Evolutionary conservation across 2,113 vertebrate genomes (phyloP).

Genomic region (Vidua chalybeata): DNA sequence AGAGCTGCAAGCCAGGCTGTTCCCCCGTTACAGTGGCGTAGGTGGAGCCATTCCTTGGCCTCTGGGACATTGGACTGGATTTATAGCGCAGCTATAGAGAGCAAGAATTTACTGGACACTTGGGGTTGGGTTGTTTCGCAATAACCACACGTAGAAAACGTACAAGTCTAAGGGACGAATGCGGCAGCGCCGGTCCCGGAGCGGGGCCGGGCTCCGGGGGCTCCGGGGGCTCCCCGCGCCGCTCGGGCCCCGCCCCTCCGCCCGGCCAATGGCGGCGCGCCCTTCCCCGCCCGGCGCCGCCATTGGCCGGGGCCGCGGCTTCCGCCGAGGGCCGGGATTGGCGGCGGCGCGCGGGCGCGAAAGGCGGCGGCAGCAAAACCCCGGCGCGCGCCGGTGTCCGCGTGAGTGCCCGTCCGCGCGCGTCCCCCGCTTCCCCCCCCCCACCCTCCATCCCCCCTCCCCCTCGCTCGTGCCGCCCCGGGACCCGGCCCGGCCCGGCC

Average conservation of each 20-base stretch:
- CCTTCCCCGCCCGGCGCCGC: too few relatives aligned
- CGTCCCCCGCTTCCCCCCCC: too few relatives aligned
- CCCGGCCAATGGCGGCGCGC: too few relatives aligned
- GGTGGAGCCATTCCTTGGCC: fast-evolving
- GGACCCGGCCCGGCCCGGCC: too few relatives aligned
- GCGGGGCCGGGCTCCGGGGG: neutral
- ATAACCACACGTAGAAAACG: fast-evolving
- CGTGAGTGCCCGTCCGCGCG: neutral
- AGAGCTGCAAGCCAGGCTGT: neutral
- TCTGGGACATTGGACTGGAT: too few relatives aligned
- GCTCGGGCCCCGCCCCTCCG: too few relatives aligned
- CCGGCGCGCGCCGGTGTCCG: too few relatives aligned
- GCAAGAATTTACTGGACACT: fast-evolving
- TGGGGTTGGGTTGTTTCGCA: too few relatives aligned
- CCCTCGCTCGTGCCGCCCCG: neutral
- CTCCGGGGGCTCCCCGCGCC: too few relatives aligned
- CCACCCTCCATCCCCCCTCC: too few relatives aligned
- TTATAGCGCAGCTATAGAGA: fast-evolving
- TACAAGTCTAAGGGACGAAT: fast-evolving
- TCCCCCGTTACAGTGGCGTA: fast-evolving
- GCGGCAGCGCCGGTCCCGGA: fast-evolving
- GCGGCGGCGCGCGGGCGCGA: neutral
- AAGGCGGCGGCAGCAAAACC: neutral
- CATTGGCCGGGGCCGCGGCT: too few relatives aligned
- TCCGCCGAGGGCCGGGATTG: too few relatives aligned